Percentiles rank a stretch among this genome's conserved stretches.
phyloP scores from a whole-genome alignment of 1,140 invertebrate genomes.

The Chelonus insularis region DNA sequence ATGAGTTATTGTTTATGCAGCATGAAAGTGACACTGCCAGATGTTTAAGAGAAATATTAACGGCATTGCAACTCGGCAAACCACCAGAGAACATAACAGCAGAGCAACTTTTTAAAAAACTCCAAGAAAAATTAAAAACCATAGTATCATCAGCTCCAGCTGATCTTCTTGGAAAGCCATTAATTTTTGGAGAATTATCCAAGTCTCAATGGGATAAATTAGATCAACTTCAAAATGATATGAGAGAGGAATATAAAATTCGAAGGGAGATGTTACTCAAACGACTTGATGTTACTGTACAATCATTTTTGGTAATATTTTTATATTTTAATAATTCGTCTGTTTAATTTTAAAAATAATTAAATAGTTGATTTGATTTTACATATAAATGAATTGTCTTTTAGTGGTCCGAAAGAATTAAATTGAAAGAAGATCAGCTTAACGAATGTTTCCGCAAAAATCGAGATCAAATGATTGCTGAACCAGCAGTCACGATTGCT shows the following conservation, averaged over 20 bases:
- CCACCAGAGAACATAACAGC: conserved; percentile 81
- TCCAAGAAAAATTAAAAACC: conserved; percentile 75
- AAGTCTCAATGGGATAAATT: conserved; percentile 83
- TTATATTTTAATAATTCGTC: conserved; percentile 6
- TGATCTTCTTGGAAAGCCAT: conserved; percentile 71
- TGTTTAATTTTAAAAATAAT: no score
- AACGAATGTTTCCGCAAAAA: conserved; percentile 71
- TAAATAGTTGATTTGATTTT: not conserved
- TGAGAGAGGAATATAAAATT: conserved; percentile 80
- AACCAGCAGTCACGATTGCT: conserved; percentile 69
- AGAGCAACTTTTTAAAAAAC: conserved; percentile 76
- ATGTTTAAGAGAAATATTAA: conserved; percentile 75
- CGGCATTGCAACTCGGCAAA: conserved; percentile 79
- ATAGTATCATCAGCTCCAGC: conserved; percentile 66
- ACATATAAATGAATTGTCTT: conserved; percentile 31
- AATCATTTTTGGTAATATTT: conserved; percentile 77
- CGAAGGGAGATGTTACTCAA: conserved; percentile 87
- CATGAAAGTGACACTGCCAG: conserved; percentile 79
- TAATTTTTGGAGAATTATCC: conserved; percentile 74
- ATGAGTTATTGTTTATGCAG: no score
- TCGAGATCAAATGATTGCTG: conserved; percentile 65
- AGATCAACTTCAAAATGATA: conserved; percentile 68
- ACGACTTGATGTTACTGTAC: conserved; percentile 89
- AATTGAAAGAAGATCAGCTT: conserved; percentile 74
- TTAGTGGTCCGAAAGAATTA: conserved; percentile 84